A percentile compares a stretch with the other conserved stretches of the same genome.
These are phyloP conservation scores for Perognathus longimembris DNA, from an alignment of 2,113 vertebrate species.

Conservation along the genomic window DNA sequence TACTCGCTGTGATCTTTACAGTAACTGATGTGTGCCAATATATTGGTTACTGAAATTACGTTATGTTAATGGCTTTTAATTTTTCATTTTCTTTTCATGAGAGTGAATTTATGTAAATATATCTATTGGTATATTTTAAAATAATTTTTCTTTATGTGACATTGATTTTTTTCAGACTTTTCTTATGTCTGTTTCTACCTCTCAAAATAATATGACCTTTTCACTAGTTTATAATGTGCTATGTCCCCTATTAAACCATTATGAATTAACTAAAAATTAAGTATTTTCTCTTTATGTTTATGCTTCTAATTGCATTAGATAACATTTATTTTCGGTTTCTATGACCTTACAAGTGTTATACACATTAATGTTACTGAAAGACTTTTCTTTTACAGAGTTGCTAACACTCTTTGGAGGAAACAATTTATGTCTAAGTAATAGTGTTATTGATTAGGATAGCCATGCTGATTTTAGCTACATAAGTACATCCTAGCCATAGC, in stretches of 20 bases:
- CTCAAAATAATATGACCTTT: slow-evolving; percentile 24
- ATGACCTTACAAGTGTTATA: neutral
- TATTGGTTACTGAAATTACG: slow-evolving; percentile 19
- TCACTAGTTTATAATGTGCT: neutral
- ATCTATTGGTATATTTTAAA: neutral
- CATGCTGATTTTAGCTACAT: neutral
- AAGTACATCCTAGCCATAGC: neutral
- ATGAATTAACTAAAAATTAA: slow-evolving; percentile 19
- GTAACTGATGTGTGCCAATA: neutral
- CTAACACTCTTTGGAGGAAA: neutral
- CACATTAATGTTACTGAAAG: neutral
- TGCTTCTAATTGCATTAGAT: slow-evolving; percentile 24
- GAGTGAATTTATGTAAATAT: slow-evolving; percentile 35
- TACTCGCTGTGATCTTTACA: neutral
- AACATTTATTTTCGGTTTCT: slow-evolving; percentile 29
- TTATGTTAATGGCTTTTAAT: slow-evolving; percentile 52
- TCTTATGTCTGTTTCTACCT: slow-evolving; percentile 34
- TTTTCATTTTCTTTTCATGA: slow-evolving; percentile 13
- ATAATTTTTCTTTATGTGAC: neutral
- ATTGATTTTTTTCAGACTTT: slow-evolving; percentile 48
- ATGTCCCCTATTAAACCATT: slow-evolving; percentile 19
- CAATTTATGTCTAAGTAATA: neutral
- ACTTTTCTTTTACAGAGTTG: neutral
- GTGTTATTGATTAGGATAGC: neutral
- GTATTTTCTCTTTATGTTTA: neutral